Percentiles rank a stretch among this genome's conserved stretches.
phyloP scores from a whole-genome alignment of 2,888 invertebrate species.

The Drymonia ruficornis region DNA sequence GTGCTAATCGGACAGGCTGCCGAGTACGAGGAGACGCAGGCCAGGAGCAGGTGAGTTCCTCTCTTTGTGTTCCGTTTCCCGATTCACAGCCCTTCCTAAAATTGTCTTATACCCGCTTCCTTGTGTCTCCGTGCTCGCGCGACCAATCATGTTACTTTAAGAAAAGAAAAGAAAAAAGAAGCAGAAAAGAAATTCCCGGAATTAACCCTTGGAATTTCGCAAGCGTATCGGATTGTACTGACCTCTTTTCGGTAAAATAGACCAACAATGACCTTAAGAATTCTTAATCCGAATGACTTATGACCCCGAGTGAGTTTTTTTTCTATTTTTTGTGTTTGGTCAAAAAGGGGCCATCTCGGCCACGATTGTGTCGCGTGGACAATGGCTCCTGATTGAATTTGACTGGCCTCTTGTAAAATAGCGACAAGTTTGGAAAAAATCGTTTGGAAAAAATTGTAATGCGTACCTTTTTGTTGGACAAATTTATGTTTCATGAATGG shows the following conservation, averaged over 20 bases:
- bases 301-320: constrained; percentile 59
- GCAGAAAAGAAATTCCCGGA: no score
- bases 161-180: no score
- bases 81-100: no score
- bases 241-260: constrained; percentile 56
- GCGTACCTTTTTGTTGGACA: not conserved
- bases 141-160: constrained; percentile 59
- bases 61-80: no score
- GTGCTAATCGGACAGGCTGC: no score
- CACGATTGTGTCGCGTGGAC: constrained; percentile 61
- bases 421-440: constrained; percentile 12
- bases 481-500: not conserved
- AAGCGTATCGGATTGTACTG: constrained; percentile 56
- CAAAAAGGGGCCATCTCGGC: constrained; percentile 64
- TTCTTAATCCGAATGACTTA: constrained; percentile 55
- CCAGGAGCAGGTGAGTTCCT: no score
- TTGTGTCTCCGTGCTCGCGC: no score
- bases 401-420: constrained; percentile 31
- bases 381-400: constrained; percentile 69
- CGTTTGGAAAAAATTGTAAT: no score
- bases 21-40: no score
- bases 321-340: constrained; percentile 60
- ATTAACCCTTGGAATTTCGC: constrained; percentile 52
- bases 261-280: constrained; percentile 49
- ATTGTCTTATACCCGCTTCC: no score